Base-by-base conservation (phyloP, 2,888 invertebrate species). In the Tillus elongatus region DNA sequence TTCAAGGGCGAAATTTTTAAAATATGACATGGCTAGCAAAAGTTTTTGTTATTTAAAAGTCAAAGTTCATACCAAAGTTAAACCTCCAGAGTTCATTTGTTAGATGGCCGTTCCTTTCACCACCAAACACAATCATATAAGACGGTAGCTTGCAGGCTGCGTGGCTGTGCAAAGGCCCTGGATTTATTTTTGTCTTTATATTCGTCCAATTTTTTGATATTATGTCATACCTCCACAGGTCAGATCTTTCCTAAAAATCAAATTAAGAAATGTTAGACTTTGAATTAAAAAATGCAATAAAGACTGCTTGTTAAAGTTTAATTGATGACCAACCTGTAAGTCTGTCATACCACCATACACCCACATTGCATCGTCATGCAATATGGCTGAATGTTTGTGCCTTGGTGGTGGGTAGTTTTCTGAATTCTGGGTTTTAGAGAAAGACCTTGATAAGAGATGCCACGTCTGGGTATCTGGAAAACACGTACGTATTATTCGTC, bases 321-420 rank as follows among this genome's bases (percentile, higher is more conserved):
- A 19, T 19, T 19, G 6, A 6, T 29, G 6, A 29, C 79, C 73
- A 51, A 79, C 82, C 47, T 81, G 77, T 39, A 91, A 73, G 68
- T 89, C 87, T 44, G 82, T 82, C 82, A 85, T 86, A 0, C 91
- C 91, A 11, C 86, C 91, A 65, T 84, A 89, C 56, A 91, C 74
- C 79, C 86, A 90, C 73, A 91, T 83, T 2, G 78, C 73, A 47
- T 77, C 75, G 51, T 75, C 81, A 63, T 85, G 79, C 43, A 88
- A 68, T 30, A 86, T 80, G 2, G 86, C 84, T 0, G 86, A 82
- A 70, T 91, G 91, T 52, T 84, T 83, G 70, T 90, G 88, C 8
- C 89, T 73, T 26, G 82, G 77, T 33, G 82, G 77, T 2, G 81
- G 80, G 44, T 70, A 71, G 47, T 68, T 53, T 36, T 54, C 54